Evolutionary conservation across 2,888 invertebrate genomes (phyloP), one percentile per base, ranked within the genome.

Genomic region (Dryobota labecula): DNA sequence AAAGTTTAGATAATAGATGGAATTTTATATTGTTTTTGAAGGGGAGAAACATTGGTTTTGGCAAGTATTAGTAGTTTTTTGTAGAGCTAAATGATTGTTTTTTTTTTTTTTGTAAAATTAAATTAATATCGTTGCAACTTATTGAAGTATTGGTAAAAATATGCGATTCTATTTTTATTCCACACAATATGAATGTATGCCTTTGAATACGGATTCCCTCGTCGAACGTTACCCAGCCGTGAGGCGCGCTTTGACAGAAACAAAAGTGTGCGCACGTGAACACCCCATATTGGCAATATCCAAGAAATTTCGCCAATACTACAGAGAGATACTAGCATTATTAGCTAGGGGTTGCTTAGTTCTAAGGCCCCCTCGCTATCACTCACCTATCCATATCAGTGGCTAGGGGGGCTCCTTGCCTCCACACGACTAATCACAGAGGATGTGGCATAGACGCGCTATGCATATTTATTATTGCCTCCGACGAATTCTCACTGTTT

Each of bases 401-500:
- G 87, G 83, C 81, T 85, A 86, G 90, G 88, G 90, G 88, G 87
- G 85, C 70, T 43, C 70, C 58, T 86, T 73, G 76, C 88, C 92
- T 92, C 92, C 92, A 90, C 89, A 88, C 92, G 91, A 94, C 95
- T 96, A 95, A 95, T 95, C 96, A 96, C 95, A 90, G 94, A 95
- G 95, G 94, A 94, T 94, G 95, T 91, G 93, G 91, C 91, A 94
- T 93, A 93, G 94, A 95, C 95, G 95, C 93, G 94, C 93, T 94
- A 95, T 95, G 96, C 96, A 96, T 96, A 96, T 95, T 96, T 95
- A 96, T 95, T 93, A 94, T 92, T 90, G 89, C 92, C 92, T 91
- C 93, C 92, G 86, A 91, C 93, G 92, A 94, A 94, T 94, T 94
- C 94, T 92, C 94, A 93, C 92, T 89, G 92, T 83, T 84, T 85